These are phyloP conservation scores for Nephrotoma flavescens DNA, from an alignment of 2,888 invertebrate species.

Conservation along the genomic window DNA sequence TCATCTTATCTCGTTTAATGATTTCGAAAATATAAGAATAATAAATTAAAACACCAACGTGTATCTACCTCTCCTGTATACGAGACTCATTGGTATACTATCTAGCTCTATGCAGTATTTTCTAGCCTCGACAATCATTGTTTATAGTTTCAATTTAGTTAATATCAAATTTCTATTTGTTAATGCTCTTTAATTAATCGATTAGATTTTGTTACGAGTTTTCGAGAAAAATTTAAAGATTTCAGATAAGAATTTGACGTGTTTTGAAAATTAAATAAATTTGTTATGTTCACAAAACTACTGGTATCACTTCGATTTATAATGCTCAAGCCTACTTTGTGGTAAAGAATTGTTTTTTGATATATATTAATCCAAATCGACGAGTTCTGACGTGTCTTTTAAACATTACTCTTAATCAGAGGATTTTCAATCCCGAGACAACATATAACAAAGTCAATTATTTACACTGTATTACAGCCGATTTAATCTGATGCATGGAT, in stretches of 20 bases:
- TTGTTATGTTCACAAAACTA: not conserved
- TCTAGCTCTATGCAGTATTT: not conserved
- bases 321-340: not conserved
- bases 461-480: too few relatives aligned
- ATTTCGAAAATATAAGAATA: not conserved
- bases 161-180: not conserved
- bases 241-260: not conserved
- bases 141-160: not conserved
- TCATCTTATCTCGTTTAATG: not conserved
- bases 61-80: not conserved
- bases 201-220: not conserved
- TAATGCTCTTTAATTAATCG: not conserved
- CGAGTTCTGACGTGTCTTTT: too few relatives aligned
- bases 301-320: not conserved
- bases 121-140: not conserved
- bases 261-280: not conserved
- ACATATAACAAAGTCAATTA: too few relatives aligned
- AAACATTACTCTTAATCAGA: too few relatives aligned
- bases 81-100: not conserved
- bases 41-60: not conserved
- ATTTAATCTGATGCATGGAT: too few relatives aligned
- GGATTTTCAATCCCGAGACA: too few relatives aligned
- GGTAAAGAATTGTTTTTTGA: not conserved
- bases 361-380: too few relatives aligned
- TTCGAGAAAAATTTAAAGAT: not conserved